Conservation (phyloP, 2,113 vertebrate genomes). For the Gyps fulvus region DNA sequence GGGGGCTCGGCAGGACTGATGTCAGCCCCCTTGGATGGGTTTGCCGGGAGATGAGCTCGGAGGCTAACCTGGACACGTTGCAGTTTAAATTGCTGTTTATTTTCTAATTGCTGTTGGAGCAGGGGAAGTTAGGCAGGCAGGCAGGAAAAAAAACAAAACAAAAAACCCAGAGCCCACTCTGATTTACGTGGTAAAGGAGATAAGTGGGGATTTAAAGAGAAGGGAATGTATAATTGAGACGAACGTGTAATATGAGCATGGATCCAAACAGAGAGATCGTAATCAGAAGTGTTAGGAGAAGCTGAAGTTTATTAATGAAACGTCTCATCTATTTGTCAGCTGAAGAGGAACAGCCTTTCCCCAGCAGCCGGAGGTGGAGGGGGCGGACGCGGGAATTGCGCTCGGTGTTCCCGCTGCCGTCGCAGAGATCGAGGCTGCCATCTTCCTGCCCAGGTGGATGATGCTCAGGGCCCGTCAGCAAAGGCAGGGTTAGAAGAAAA, state of each 20-base stretch:
- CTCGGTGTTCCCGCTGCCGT: background rate
- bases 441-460: background rate
- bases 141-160: too few species aligned
- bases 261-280: slow-evolving; percentile 43
- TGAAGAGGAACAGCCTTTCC: slow-evolving; percentile 31
- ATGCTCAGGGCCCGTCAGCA: background rate
- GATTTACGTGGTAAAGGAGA: slow-evolving; percentile 35
- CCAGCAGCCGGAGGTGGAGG: background rate
- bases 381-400: background rate
- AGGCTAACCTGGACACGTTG: background rate
- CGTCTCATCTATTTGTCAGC: slow-evolving; percentile 57
- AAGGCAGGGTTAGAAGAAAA: background rate
- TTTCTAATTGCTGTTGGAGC: background rate
- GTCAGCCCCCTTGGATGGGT: background rate
- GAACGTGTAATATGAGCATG: background rate
- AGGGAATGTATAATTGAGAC: background rate
- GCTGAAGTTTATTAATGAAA: slow-evolving; percentile 55
- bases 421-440: background rate
- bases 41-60: background rate
- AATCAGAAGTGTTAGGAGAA: slow-evolving; percentile 41
- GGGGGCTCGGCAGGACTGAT: background rate
- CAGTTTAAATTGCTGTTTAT: background rate
- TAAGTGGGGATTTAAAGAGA: slow-evolving; percentile 24
- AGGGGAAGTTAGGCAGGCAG: background rate
- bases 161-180: background rate